These are phyloP conservation scores for Sebastes vulpes DNA, from an alignment of 2,797 vertebrate species.

Conservation along the genomic window DNA sequence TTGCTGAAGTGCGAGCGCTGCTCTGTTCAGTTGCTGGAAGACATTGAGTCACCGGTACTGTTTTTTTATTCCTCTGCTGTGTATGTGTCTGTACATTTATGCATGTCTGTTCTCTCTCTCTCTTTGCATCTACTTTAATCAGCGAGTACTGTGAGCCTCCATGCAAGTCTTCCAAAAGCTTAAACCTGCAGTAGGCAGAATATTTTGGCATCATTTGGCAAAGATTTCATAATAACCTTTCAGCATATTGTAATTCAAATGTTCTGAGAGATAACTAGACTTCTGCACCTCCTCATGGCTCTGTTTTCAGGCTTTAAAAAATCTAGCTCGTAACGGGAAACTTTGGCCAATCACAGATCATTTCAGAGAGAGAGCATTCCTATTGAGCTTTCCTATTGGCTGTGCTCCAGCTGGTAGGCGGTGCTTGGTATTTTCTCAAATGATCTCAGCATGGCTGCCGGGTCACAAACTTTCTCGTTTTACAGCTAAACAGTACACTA, in stretches of 20 bases:
- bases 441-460: no score
- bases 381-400: no score
- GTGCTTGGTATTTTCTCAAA: no score
- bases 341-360: no score
- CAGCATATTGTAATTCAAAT: neutral
- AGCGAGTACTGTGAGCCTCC: neutral
- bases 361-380: no score
- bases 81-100: conserved; percentile 10
- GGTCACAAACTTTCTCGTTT: no score
- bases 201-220: neutral
- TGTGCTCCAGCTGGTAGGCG: no score
- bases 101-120: conserved; percentile 1
- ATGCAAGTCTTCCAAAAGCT: neutral
- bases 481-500: no score
- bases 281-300: no score
- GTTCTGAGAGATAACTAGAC: no score
- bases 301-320: no score
- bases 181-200: neutral
- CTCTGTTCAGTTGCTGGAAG: conserved; percentile 96
- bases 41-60: conserved; percentile 97
- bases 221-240: neutral
- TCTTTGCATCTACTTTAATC: neutral
- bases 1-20: conserved; percentile 97
- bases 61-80: conserved; percentile 13
- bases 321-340: no score